These are phyloP conservation scores for Perognathus longimembris DNA, from an alignment of 2,113 vertebrate species.

Conservation along the genomic window DNA sequence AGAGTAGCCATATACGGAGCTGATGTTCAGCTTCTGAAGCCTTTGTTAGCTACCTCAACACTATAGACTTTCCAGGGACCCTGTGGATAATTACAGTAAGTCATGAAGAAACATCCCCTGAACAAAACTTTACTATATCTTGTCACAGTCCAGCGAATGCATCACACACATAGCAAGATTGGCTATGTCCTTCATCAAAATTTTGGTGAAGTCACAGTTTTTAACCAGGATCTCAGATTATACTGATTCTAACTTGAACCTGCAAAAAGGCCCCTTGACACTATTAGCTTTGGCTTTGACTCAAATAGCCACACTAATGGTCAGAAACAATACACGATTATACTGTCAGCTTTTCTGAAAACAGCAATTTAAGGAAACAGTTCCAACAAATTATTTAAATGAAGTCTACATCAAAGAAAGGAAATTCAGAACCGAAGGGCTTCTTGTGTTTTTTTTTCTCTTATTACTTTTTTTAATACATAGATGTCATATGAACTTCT, in stretches of 20 bases:
- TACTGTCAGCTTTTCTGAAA: conserved; percentile 57
- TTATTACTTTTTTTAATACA: conserved; percentile 47
- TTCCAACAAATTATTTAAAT: conserved; percentile 69
- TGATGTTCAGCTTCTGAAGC: no score
- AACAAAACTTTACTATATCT: neutral
- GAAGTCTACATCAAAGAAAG: conserved; percentile 66
- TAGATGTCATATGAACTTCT: neutral
- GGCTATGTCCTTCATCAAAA: conserved; percentile 51
- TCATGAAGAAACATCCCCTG: conserved; percentile 23
- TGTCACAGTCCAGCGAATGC: neutral
- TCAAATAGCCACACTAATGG: conserved; percentile 71
- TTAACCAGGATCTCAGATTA: conserved; percentile 15
- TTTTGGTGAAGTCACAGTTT: conserved; percentile 56
- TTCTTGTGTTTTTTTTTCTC: neutral
- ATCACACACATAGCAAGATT: neutral
- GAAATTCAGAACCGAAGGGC: conserved; percentile 44
- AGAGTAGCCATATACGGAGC: neutral
- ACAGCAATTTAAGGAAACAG: conserved; percentile 52
- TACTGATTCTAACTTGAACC: conserved; percentile 62
- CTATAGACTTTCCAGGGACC: neutral
- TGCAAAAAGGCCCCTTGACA: conserved; percentile 58
- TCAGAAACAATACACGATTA: conserved; percentile 70
- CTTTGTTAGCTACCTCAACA: no score
- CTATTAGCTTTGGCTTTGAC: conserved; percentile 72
- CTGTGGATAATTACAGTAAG: neutral